phyloP scores from a whole-genome alignment of 2,797 vertebrate genomes.

The Helarctos malayanus region DNA sequence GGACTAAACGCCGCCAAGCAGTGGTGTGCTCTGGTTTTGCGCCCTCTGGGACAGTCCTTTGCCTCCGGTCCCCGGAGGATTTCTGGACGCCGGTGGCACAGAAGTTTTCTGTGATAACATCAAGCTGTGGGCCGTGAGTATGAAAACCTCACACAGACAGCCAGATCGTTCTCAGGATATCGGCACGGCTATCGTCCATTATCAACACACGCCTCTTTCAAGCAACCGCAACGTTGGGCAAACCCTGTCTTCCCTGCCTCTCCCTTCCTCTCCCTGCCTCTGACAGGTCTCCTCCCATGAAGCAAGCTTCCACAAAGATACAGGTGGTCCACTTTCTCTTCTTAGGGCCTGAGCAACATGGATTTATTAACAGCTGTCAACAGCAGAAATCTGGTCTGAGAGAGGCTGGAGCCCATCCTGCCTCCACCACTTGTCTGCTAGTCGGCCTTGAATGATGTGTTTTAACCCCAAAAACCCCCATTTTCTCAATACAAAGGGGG shows the following conservation, averaged over 20 bases:
- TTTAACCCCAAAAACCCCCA: neutral
- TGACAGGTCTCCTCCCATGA: fast-evolving
- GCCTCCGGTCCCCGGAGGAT: neutral
- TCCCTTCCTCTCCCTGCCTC: neutral
- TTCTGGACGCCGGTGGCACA: neutral
- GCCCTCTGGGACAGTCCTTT: fast-evolving
- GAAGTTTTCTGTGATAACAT: neutral
- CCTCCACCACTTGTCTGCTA: no score
- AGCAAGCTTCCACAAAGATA: fast-evolving
- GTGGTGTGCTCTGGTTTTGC: neutral
- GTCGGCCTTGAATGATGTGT: neutral
- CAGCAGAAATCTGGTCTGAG: neutral
- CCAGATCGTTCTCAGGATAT: neutral
- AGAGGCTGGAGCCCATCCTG: neutral
- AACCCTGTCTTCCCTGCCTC: neutral
- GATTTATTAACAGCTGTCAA: neutral
- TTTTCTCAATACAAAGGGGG: neutral
- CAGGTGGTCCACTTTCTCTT: neutral
- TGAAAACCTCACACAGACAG: neutral
- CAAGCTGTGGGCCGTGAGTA: neutral
- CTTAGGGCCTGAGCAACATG: fast-evolving
- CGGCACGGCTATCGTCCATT: fast-evolving
- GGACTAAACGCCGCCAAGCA: fast-evolving
- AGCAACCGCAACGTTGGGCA: fast-evolving
- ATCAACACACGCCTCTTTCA: neutral